These are phyloP conservation scores for Osmerus eperlanus DNA, from an alignment of 2,113 vertebrate genomes.

Conservation along the genomic window DNA sequence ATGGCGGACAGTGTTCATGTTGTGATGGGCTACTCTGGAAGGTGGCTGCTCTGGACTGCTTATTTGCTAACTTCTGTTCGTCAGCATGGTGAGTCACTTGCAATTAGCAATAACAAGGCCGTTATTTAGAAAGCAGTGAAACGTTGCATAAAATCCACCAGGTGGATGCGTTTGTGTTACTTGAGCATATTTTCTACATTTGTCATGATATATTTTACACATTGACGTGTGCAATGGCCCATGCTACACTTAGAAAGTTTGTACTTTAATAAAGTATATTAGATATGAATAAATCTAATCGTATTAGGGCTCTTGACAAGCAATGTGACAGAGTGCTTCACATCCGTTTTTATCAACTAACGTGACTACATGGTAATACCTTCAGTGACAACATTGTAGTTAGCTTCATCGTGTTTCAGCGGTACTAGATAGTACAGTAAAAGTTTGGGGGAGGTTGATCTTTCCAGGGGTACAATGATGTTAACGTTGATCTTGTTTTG, in stretches of 20 bases:
- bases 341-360: too few species aligned
- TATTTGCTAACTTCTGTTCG: conserved; percentile 49
- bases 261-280: background rate
- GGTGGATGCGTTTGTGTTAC: conserved; percentile 1
- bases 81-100: conserved; percentile 59
- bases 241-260: background rate
- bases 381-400: too few species aligned
- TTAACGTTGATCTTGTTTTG: too few species aligned
- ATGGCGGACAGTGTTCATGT: conserved; percentile 20
- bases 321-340: too few species aligned
- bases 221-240: background rate
- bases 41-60: conserved; percentile 54
- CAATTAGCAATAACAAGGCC: too few species aligned
- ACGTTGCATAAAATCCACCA: background rate
- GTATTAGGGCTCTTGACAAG: too few species aligned
- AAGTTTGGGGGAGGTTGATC: too few species aligned
- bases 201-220: background rate
- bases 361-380: too few species aligned
- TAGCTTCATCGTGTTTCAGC: too few species aligned
- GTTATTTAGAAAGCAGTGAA: background rate
- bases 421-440: too few species aligned
- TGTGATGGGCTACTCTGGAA: conserved; percentile 56
- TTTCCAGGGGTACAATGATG: too few species aligned
- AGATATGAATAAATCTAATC: background rate
- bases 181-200: background rate